Conservation (phyloP, 2,888 invertebrate species). For the Agrotis segetum region DNA sequence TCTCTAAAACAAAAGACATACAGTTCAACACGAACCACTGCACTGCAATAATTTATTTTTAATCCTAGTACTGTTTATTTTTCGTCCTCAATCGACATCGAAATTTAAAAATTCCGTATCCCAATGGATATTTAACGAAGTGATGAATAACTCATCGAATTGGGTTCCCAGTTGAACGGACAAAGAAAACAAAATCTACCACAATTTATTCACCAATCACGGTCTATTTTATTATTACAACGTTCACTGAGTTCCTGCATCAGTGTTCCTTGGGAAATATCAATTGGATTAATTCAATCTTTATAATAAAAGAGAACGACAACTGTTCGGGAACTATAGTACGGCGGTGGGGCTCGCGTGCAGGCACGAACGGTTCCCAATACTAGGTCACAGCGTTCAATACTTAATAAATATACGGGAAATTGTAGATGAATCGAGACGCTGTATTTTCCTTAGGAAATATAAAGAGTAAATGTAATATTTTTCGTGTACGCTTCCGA, state of each 20-base stretch:
- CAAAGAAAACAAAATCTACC: constrained; percentile 54
- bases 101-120: constrained; percentile 39
- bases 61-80: constrained; percentile 31
- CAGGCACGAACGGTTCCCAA: constrained; percentile 33
- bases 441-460: constrained; percentile 51
- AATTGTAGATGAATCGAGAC: constrained; percentile 57
- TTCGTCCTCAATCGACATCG: constrained; percentile 9
- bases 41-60: constrained; percentile 42
- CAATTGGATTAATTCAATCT: constrained; percentile 62
- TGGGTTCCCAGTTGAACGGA: constrained; percentile 29
- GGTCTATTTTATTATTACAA: constrained; percentile 48
- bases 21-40: neutral
- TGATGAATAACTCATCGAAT: constrained; percentile 52
- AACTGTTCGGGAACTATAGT: constrained; percentile 30
- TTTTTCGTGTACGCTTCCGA: constrained; percentile 37
- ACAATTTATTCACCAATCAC: constrained; percentile 57
- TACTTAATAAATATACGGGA: constrained; percentile 61
- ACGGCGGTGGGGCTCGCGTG: constrained; percentile 31
- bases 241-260: constrained; percentile 41
- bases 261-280: constrained; percentile 49
- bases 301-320: constrained; percentile 55
- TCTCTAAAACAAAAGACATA: neutral
- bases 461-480: constrained; percentile 46
- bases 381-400: constrained; percentile 60
- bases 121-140: constrained; percentile 49